Evolutionary conservation across 1,140 invertebrate genomes (phyloP).

Genomic region (Choristoneura fumiferana): DNA sequence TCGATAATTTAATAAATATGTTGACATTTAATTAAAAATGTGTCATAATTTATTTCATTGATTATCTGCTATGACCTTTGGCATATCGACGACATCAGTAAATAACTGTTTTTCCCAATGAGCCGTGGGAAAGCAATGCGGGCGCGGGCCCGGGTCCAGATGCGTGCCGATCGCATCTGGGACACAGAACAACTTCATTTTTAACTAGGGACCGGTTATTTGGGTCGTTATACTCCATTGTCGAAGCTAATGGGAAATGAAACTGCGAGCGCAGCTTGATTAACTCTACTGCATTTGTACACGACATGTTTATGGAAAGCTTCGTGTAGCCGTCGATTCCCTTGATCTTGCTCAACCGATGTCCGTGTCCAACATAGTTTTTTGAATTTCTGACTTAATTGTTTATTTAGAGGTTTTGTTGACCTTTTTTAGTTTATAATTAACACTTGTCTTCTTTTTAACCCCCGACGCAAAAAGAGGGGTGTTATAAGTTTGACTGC

Average conservation of each 20-base stretch:
- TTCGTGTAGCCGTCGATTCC: neutral
- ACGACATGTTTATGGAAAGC: conserved; percentile 36
- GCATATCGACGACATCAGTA: conserved; percentile 35
- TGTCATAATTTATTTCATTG: neutral
- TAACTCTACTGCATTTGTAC: conserved; percentile 34
- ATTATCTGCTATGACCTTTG: neutral
- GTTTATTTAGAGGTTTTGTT: no score
- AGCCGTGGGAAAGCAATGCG: conserved; percentile 58
- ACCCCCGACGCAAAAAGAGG: no score
- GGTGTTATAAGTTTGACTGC: no score
- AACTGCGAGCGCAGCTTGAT: conserved; percentile 27
- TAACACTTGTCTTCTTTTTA: no score
- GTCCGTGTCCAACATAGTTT: no score
- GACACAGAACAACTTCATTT: conserved; percentile 45
- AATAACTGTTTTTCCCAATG: conserved; percentile 48
- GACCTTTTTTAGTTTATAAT: no score
- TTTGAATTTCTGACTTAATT: no score
- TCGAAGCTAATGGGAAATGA: conserved; percentile 35
- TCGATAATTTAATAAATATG: no score
- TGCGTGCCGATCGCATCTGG: conserved; percentile 41
- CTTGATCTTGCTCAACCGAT: no score
- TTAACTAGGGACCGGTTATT: conserved; percentile 42
- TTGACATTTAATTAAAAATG: no score
- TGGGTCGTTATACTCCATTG: conserved; percentile 39
- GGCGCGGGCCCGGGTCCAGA: conserved; percentile 23